phyloP scores from a whole-genome alignment of 2,797 vertebrate species.

The Girardinus metallicus region DNA sequence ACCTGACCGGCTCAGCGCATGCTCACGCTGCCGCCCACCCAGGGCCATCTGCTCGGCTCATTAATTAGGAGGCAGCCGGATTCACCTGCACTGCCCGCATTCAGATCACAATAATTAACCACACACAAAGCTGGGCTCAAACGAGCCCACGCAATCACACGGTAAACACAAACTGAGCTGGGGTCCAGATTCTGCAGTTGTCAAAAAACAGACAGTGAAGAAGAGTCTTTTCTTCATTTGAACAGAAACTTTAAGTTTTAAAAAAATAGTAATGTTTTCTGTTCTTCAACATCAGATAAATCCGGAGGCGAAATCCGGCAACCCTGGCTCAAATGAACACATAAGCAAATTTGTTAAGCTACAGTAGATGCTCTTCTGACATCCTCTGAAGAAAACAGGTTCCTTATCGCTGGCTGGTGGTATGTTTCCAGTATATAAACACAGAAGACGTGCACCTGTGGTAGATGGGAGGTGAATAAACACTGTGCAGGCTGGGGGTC shows the following conservation, averaged over 20 bases:
- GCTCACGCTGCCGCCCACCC: slow-evolving; percentile 77
- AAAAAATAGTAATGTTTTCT: slow-evolving; percentile 1
- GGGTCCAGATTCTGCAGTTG: slow-evolving; percentile 17
- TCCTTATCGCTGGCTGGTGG: slow-evolving; percentile 10
- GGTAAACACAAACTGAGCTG: slow-evolving; percentile 32
- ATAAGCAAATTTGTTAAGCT: neutral
- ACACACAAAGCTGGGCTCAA: slow-evolving; percentile 45
- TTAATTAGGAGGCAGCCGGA: slow-evolving; percentile 84
- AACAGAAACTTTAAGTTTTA: neutral
- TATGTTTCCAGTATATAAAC: slow-evolving; percentile 44
- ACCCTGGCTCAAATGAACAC: neutral
- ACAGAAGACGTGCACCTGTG: slow-evolving; percentile 60
- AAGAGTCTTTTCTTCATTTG: neutral
- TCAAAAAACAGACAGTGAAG: slow-evolving; percentile 9
- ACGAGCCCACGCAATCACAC: slow-evolving; percentile 52
- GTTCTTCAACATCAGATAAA: neutral
- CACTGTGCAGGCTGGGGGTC: slow-evolving; percentile 60
- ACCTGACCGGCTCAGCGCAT: slow-evolving; percentile 72
- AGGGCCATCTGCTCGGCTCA: slow-evolving; percentile 83
- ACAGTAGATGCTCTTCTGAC: slow-evolving; percentile 16
- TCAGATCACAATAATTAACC: slow-evolving; percentile 85
- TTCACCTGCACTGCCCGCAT: slow-evolving; percentile 84
- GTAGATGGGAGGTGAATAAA: slow-evolving; percentile 71
- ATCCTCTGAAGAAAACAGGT: slow-evolving; percentile 23
- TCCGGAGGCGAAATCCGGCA: neutral